Percentiles rank a stretch among this genome's conserved stretches.
These are phyloP conservation scores for Phortica okadai DNA, from an alignment of 2,888 invertebrate genomes.

Conservation along the genomic window DNA sequence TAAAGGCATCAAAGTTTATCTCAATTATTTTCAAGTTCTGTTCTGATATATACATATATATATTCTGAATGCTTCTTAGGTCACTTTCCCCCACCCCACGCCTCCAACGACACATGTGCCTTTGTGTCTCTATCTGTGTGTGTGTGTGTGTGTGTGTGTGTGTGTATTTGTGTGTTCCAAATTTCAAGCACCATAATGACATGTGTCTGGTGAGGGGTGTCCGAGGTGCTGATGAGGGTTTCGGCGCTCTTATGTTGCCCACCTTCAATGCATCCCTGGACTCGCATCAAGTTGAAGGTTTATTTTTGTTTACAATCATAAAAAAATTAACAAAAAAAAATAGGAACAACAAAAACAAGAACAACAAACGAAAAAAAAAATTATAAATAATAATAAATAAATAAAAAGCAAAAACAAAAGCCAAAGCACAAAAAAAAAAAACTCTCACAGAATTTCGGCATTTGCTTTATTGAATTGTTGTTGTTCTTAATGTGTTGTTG, in stretches of 20 bases:
- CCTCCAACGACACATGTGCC: not conserved
- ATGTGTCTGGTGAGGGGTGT: not conserved
- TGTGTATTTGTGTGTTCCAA: conserved; percentile 20
- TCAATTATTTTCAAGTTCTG: not conserved
- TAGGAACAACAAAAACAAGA: conserved; percentile 38
- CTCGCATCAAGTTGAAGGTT: conserved; percentile 73
- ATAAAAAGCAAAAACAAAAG: not conserved
- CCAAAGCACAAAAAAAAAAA: conserved; percentile 58
- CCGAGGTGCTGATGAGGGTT: conserved; percentile 36
- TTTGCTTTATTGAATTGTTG: not conserved
- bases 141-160: too few relatives aligned
- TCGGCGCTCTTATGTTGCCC: conserved; percentile 21
- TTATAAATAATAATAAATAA: conserved; percentile 51
- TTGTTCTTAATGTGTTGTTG: conserved; percentile 29
- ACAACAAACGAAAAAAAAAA: conserved; percentile 49
- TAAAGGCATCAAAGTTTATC: not conserved
- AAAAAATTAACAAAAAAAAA: conserved; percentile 16
- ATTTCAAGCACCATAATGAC: not conserved
- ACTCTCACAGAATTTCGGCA: not conserved
- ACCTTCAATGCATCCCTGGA: conserved; percentile 72
- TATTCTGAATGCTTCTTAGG: too few relatives aligned
- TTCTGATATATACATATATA: too few relatives aligned
- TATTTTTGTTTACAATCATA: conserved; percentile 72
- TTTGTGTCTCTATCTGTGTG: conserved; percentile 28
- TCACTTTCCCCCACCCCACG: not conserved